These are phyloP conservation scores for Chrysocyon brachyurus DNA, from an alignment of 2,797 vertebrate genomes.

Conservation along the genomic window DNA sequence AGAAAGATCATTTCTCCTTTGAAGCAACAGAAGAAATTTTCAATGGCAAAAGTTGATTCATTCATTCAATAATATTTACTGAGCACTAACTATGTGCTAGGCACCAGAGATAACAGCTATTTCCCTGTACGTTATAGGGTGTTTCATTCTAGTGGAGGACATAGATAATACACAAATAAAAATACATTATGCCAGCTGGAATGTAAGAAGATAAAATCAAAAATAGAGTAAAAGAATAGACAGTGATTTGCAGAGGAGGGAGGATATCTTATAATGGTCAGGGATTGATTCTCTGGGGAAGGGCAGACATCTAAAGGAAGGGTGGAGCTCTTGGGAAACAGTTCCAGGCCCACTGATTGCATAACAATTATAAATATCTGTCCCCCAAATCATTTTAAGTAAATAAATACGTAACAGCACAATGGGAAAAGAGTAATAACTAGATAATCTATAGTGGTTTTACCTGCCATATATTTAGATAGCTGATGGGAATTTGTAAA, in stretches of 20 bases:
- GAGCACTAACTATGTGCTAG: not conserved
- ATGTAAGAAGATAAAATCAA: not conserved
- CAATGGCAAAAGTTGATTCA: not conserved
- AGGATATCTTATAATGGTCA: not conserved
- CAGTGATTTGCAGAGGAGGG: not conserved
- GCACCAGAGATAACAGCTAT: not conserved
- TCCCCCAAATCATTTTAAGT: not conserved
- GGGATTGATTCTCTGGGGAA: not conserved
- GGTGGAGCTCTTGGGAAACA: not conserved
- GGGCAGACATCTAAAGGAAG: not conserved
- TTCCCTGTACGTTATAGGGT: not conserved
- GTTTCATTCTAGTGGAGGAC: not conserved
- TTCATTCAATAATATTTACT: not conserved
- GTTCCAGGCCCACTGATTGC: not conserved
- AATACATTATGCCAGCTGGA: not conserved
- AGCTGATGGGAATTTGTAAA: slow-evolving; percentile 9
- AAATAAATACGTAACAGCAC: not conserved
- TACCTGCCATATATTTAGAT: not conserved
- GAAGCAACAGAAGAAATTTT: slow-evolving; percentile 44
- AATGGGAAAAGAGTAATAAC: not conserved
- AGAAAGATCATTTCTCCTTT: not conserved
- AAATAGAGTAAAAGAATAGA: not conserved
- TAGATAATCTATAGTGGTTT: not conserved
- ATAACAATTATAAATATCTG: not conserved
- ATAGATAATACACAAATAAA: not conserved